A percentile compares a stretch with the other conserved stretches of the same genome.
These are phyloP conservation scores for Anastrepha ludens DNA, from an alignment of 1,140 invertebrate genomes.

Conservation along the genomic window DNA sequence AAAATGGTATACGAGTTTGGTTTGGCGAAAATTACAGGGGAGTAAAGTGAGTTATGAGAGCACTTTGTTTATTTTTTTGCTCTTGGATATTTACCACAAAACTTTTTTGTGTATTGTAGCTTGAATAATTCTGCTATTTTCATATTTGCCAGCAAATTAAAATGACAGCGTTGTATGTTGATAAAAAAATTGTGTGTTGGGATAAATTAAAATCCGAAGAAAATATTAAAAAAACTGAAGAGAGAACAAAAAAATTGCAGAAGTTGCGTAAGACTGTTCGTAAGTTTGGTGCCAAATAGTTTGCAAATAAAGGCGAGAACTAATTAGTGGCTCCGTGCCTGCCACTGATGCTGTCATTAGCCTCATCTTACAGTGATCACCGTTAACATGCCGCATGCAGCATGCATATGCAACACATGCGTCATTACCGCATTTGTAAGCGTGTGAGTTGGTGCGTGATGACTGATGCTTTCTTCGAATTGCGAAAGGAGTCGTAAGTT, in stretches of 20 bases:
- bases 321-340: not conserved
- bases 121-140: conserved; percentile 30
- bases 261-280: not conserved
- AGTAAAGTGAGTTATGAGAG: conserved; percentile 3
- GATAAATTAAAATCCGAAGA: not conserved
- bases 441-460: not conserved
- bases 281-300: not conserved
- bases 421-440: not conserved
- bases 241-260: not conserved
- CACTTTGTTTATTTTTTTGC: conserved; percentile 22
- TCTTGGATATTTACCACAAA: not conserved
- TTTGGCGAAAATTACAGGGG: not conserved
- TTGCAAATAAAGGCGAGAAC: too few relatives aligned
- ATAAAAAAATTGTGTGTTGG: not conserved
- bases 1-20: not conserved
- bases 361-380: not conserved
- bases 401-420: not conserved
- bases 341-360: conserved; percentile 1
- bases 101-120: not conserved
- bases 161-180: not conserved
- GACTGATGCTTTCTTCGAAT: too few relatives aligned
- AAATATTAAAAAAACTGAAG: not conserved
- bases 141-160: conserved; percentile 43
- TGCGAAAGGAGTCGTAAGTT: not conserved
- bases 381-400: not conserved